phyloP scores from a whole-genome alignment of 2,113 vertebrate species.

The Guaruba guarouba region DNA sequence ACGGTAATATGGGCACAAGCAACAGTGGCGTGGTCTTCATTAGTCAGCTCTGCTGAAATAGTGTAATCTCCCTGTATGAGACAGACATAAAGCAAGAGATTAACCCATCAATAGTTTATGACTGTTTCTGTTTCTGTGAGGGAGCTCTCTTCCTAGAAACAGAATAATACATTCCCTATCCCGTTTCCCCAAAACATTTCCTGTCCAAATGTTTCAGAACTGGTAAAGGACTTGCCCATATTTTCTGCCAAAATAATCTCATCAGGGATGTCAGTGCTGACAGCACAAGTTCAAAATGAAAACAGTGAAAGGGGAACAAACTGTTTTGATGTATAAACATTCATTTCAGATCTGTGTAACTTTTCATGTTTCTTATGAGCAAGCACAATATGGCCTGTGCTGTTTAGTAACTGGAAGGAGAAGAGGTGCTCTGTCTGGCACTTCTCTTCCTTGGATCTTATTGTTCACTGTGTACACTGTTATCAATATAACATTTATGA shows the following conservation, averaged over 20 bases:
- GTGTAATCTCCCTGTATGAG: slow-evolving; percentile 70
- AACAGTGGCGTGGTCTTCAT: slow-evolving; percentile 37
- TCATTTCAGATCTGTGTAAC: background rate
- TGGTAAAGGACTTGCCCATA: background rate
- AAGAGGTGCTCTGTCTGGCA: background rate
- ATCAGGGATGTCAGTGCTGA: background rate
- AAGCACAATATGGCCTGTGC: background rate
- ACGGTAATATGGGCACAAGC: slow-evolving; percentile 67
- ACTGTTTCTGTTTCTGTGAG: background rate
- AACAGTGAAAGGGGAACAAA: background rate
- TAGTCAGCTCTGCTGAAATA: slow-evolving; percentile 53
- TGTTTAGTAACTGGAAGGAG: background rate
- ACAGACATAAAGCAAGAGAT: slow-evolving; percentile 1
- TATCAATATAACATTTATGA: background rate
- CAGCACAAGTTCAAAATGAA: slow-evolving; percentile 23
- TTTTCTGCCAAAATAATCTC: slow-evolving; percentile 1
- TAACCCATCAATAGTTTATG: background rate
- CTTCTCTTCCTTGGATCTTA: background rate
- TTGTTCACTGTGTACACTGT: background rate
- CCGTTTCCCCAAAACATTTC: background rate
- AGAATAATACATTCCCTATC: background rate
- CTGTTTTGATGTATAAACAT: background rate
- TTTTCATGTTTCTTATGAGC: background rate
- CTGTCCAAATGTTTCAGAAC: background rate
- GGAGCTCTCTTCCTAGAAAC: background rate